Conservation (phyloP, 1,140 invertebrate genomes). For the Drosophila equinoxialis region DNA sequence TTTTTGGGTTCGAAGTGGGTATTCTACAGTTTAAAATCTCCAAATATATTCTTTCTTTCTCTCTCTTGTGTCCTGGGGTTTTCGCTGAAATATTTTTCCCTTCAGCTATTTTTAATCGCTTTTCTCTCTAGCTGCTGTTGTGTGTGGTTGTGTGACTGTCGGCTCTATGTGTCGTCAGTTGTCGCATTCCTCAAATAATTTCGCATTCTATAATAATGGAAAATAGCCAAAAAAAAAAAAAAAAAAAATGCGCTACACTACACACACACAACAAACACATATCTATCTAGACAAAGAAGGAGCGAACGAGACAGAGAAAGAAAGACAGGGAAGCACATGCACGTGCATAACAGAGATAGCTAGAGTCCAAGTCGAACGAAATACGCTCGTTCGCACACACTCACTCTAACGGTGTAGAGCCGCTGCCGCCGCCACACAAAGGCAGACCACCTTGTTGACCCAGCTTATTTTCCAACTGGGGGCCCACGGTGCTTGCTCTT, state of each 20-base stretch:
- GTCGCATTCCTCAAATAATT: slow-evolving; percentile 66
- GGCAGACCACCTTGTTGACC: slow-evolving; percentile 28
- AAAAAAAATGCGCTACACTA: slow-evolving; percentile 26
- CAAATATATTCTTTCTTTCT: background rate
- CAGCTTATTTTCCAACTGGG: background rate
- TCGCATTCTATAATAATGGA: slow-evolving; percentile 56
- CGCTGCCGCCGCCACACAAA: too few species aligned
- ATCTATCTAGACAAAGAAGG: slow-evolving; percentile 30
- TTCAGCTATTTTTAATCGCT: slow-evolving; percentile 11
- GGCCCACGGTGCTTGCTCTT: slow-evolving; percentile 9
- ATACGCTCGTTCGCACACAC: background rate
- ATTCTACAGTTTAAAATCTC: slow-evolving; percentile 19
- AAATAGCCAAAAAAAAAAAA: slow-evolving; percentile 49
- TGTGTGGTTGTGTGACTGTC: slow-evolving; percentile 22
- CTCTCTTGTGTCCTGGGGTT: background rate
- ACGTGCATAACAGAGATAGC: slow-evolving; percentile 9
- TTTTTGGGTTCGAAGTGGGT: slow-evolving; percentile 25
- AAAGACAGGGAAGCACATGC: slow-evolving; percentile 9
- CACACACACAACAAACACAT: slow-evolving; percentile 18
- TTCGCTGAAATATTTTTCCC: slow-evolving; percentile 3
- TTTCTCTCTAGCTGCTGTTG: slow-evolving; percentile 8
- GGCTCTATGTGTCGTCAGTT: slow-evolving; percentile 21
- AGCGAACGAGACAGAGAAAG: background rate
- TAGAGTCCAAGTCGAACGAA: slow-evolving; percentile 4
- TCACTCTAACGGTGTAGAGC: slow-evolving; percentile 13